These are phyloP conservation scores for Intellagama lesueurii DNA, from an alignment of 2,797 vertebrate species.

Conservation along the genomic window DNA sequence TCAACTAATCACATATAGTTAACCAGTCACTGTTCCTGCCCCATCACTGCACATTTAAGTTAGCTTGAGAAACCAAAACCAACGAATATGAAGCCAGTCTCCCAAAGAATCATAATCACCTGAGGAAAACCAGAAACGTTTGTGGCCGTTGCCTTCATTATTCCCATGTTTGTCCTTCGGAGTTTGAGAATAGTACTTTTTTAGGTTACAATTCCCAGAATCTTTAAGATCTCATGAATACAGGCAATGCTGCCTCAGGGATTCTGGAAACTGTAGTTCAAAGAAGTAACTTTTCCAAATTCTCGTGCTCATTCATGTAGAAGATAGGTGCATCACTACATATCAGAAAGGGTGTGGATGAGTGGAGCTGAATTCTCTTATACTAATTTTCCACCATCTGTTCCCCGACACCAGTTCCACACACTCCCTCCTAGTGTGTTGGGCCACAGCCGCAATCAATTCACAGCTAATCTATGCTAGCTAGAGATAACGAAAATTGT, in stretches of 20 bases:
- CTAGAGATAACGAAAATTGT: neutral
- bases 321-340: neutral
- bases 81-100: neutral
- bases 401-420: neutral
- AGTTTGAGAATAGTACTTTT: no score
- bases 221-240: no score
- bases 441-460: neutral
- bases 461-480: neutral
- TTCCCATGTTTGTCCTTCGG: no score
- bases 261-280: no score
- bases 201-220: no score
- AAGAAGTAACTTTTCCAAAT: no score
- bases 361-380: neutral
- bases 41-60: neutral
- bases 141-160: neutral
- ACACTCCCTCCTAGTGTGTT: neutral
- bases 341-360: neutral
- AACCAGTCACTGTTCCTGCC: neutral
- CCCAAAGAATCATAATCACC: neutral
- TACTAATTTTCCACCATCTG: neutral
- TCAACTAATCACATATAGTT: no score
- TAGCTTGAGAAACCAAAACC: neutral
- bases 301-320: neutral
- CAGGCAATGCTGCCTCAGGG: no score
- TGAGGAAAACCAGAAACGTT: neutral